Evolutionary conservation across 2,888 invertebrate species (phyloP).

Genomic region (Chironomus riparius): DNA sequence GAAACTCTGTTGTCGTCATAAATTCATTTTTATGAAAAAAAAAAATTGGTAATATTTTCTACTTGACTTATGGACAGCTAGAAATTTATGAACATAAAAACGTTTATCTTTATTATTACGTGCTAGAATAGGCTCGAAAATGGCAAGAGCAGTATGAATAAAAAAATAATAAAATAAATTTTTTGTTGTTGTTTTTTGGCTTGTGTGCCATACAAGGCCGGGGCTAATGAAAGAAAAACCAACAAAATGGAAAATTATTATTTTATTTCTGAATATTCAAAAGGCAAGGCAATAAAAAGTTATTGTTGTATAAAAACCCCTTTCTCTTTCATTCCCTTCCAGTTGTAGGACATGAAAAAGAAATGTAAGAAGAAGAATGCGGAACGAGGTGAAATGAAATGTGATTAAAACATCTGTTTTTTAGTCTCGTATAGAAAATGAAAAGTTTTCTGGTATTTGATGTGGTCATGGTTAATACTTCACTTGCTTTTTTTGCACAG

Average conservation of each 20-base stretch:
- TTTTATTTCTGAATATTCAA: constrained; percentile 21
- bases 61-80: no score
- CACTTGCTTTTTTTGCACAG: not conserved
- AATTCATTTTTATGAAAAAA: no score
- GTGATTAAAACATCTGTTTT: not conserved
- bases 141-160: not conserved
- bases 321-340: not conserved
- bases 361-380: not conserved
- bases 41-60: no score
- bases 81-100: no score
- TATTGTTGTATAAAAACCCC: not conserved
- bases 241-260: constrained; percentile 24
- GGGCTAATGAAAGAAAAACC: not conserved
- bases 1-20: no score
- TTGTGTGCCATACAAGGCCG: not conserved
- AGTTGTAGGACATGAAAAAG: not conserved
- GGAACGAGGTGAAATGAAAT: not conserved
- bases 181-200: not conserved
- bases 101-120: no score
- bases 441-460: not conserved
- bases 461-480: not conserved
- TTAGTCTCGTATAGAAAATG: not conserved
- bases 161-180: not conserved
- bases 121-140: not conserved
- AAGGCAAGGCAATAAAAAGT: not conserved